A percentile compares a stretch with the other conserved stretches of the same genome.
phyloP scores from a whole-genome alignment of 2,888 invertebrate genomes.

The Diplolepis rosae region DNA sequence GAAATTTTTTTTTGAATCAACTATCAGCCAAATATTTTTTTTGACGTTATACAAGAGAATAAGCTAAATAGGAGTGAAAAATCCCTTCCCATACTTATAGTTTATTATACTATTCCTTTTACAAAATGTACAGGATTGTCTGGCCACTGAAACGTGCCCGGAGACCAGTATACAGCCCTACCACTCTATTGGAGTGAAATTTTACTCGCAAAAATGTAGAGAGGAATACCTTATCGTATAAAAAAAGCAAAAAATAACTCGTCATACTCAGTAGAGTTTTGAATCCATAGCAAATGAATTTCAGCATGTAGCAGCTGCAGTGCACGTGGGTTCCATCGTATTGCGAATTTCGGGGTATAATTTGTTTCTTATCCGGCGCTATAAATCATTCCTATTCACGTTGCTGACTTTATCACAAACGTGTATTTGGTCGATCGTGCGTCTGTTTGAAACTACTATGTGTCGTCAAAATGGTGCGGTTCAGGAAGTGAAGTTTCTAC shows the following conservation, averaged over 20 bases:
- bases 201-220: no score
- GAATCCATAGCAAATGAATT: constrained; percentile 15
- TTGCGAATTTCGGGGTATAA: constrained; percentile 36
- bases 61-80: no score
- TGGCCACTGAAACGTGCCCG: no score
- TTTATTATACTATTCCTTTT: no score
- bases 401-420: constrained; percentile 40
- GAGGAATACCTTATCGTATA: no score
- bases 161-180: not conserved
- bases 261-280: not conserved
- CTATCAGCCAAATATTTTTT: no score
- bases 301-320: constrained; percentile 20
- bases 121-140: no score
- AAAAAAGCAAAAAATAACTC: not conserved
- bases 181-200: not conserved
- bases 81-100: no score
- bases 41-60: no score
- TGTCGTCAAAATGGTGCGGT: constrained; percentile 36
- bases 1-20: no score
- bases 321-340: constrained; percentile 15
- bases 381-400: constrained; percentile 45
- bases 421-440: constrained; percentile 30
- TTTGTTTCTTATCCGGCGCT: constrained; percentile 43
- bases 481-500: constrained; percentile 2
- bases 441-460: constrained; percentile 31